Percentiles rank a stretch among this genome's conserved stretches.
Conservation (phyloP, 2,113 vertebrate species). For the Astatoreochromis straeleni region DNA sequence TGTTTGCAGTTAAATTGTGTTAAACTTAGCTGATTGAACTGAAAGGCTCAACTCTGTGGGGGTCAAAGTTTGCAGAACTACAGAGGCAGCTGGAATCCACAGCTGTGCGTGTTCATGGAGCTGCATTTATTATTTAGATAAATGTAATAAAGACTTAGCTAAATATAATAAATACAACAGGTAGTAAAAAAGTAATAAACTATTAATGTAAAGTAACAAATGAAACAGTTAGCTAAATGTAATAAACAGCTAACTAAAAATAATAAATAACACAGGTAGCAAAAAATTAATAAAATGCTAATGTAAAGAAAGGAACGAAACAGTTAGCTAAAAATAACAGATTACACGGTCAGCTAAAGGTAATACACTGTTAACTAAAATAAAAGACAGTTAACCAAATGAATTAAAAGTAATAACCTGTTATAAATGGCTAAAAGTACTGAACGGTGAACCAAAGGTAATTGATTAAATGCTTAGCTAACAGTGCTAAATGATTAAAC, state of each 20-base stretch:
- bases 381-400: not conserved
- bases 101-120: not conserved
- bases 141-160: not conserved
- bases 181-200: not conserved
- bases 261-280: not conserved
- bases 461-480: not conserved
- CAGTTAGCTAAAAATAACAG: not conserved
- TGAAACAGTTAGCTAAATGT: not conserved
- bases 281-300: not conserved
- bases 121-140: not conserved
- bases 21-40: not conserved
- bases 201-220: not conserved
- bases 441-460: not conserved
- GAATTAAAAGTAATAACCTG: not conserved
- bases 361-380: not conserved
- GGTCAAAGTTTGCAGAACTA: not conserved
- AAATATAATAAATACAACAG: not conserved
- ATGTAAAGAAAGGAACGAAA: not conserved
- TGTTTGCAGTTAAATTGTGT: not conserved
- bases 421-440: not conserved
- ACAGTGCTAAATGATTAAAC: not conserved
- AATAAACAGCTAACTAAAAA: not conserved
- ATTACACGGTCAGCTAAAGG: accelerated
- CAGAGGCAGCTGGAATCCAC: not conserved
- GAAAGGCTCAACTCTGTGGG: not conserved